These are phyloP conservation scores for Hecatera dysodea DNA, from an alignment of 2,888 invertebrate genomes.

Conservation along the genomic window DNA sequence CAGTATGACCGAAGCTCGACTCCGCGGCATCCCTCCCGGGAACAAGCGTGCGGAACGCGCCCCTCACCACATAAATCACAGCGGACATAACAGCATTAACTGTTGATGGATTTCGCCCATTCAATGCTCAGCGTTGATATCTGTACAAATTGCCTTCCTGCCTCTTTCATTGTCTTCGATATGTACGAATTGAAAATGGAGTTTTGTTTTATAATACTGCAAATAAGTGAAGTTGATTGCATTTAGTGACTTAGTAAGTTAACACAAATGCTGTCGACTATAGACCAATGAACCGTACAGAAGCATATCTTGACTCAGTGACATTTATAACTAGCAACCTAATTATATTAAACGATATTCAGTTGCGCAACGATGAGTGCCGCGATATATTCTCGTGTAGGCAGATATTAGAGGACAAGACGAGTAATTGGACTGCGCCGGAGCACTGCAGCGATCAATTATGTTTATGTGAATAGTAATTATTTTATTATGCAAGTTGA, in stretches of 20 bases:
- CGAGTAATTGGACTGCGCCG: slow-evolving; percentile 72
- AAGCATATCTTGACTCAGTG: slow-evolving; percentile 74
- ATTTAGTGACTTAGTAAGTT: slow-evolving; percentile 1
- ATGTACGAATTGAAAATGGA: slow-evolving; percentile 44
- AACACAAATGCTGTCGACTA: slow-evolving; percentile 23
- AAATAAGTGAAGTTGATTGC: neutral
- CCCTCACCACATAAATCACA: slow-evolving; percentile 82
- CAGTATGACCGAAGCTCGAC: slow-evolving; percentile 36
- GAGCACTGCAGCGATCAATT: slow-evolving; percentile 73
- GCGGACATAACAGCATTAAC: slow-evolving; percentile 75
- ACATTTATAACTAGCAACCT: slow-evolving; percentile 77
- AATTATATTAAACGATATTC: slow-evolving; percentile 76
- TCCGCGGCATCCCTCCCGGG: slow-evolving; percentile 75
- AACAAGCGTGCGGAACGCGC: slow-evolving; percentile 74
- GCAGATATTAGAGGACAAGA: slow-evolving; percentile 71
- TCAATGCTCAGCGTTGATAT: slow-evolving; percentile 71
- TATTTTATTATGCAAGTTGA: slow-evolving; percentile 71
- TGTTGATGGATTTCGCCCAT: slow-evolving; percentile 79
- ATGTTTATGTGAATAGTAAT: slow-evolving; percentile 74
- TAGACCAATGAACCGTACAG: slow-evolving; percentile 57
- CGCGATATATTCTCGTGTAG: slow-evolving; percentile 71
- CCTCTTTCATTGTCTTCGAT: slow-evolving; percentile 60
- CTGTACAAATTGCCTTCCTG: slow-evolving; percentile 57
- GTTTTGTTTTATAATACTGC: slow-evolving; percentile 25
- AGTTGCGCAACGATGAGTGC: slow-evolving; percentile 73